phyloP scores from a whole-genome alignment of 2,113 vertebrate species.

The Notarius lentiginosus region DNA sequence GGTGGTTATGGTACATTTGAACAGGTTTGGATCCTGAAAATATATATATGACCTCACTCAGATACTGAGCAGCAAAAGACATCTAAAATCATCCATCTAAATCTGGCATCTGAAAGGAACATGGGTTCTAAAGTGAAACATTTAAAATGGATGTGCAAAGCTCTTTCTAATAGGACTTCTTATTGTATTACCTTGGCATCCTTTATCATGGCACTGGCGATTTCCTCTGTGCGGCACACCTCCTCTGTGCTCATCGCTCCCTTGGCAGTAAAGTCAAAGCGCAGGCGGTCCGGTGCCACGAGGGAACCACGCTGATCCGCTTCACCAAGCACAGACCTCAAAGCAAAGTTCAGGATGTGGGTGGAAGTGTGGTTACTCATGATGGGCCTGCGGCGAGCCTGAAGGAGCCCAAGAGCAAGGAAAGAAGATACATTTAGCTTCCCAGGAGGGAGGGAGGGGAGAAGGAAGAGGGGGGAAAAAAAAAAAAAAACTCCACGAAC shows the following conservation, averaged over 20 bases:
- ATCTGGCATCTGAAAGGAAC: not conserved
- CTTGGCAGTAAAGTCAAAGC: constrained; percentile 96
- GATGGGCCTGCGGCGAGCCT: constrained; percentile 85
- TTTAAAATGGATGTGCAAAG: not conserved
- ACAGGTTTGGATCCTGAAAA: not conserved
- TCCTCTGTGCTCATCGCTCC: constrained; percentile 87
- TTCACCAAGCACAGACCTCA: constrained; percentile 89
- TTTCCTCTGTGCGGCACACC: constrained; percentile 83
- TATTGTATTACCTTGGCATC: constrained; percentile 81
- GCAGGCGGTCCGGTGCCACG: constrained; percentile 89
- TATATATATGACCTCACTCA: too few species aligned
- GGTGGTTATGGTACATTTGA: not conserved
- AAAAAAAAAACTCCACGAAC: not conserved
- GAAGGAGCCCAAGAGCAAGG: not conserved
- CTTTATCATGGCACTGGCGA: constrained; percentile 80
- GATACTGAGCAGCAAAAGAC: not conserved
- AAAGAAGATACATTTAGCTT: not conserved
- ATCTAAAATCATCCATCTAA: not conserved
- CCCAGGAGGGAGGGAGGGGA: not conserved
- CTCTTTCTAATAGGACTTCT: not conserved
- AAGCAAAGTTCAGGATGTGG: constrained; percentile 93
- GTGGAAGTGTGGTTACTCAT: constrained; percentile 98
- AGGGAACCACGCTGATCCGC: constrained; percentile 94
- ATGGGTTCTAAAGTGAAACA: not conserved
- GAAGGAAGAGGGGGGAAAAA: too few species aligned